Evolutionary conservation across 2,797 vertebrate species (phyloP).

Genomic region (Macropus fuliginosus): DNA sequence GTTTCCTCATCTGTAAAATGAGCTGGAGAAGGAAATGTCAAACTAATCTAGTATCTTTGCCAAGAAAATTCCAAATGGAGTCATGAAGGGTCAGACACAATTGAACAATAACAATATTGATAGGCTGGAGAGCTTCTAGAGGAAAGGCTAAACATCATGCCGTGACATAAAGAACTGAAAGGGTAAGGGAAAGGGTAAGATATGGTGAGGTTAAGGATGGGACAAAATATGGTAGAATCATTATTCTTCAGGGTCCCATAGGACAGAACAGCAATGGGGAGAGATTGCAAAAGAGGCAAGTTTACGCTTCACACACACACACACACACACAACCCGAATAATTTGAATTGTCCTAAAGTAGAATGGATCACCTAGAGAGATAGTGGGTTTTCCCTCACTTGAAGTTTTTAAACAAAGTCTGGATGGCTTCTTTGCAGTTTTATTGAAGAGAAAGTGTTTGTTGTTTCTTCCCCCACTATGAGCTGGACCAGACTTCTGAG

Average conservation of each 20-base stretch:
- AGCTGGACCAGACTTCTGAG: neutral
- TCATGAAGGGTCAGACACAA: too few relatives aligned
- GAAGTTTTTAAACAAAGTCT: neutral
- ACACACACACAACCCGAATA: neutral
- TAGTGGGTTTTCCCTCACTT: neutral
- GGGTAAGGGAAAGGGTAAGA: neutral
- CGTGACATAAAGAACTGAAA: neutral
- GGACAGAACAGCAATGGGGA: neutral
- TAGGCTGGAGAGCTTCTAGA: neutral
- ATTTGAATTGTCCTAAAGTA: neutral
- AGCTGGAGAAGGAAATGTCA: too few relatives aligned
- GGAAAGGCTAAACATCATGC: neutral
- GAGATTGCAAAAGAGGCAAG: neutral
- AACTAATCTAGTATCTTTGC: too few relatives aligned
- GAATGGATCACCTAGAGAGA: neutral
- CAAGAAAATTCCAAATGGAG: too few relatives aligned
- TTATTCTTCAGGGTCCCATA: neutral
- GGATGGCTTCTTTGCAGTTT: neutral
- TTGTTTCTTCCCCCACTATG: neutral
- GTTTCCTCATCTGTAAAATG: too few relatives aligned
- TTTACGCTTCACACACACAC: too few relatives aligned
- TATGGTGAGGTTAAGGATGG: neutral
- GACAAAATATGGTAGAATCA: neutral
- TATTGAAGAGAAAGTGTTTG: neutral
- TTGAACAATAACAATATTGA: too few relatives aligned